Evolutionary conservation across 1,140 invertebrate species (phyloP).

Genomic region (Drosophila quadrilineata): DNA sequence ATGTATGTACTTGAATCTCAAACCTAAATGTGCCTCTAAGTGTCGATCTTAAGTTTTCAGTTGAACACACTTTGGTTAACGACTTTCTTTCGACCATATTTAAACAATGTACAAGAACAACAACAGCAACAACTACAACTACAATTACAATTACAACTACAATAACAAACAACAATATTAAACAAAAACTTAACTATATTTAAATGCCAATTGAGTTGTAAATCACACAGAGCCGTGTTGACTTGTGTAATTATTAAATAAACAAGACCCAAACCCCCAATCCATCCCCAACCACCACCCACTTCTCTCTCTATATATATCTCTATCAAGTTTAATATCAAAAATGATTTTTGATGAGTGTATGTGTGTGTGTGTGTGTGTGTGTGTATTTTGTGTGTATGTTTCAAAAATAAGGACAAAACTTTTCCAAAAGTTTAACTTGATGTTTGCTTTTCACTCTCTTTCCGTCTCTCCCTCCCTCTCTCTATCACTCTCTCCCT

Average conservation of each 20-base stretch:
- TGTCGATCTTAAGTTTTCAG: conserved; percentile 30
- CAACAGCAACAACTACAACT: conserved; percentile 19
- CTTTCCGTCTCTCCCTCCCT: not conserved
- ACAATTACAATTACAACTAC: not conserved
- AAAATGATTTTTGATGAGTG: too few relatives aligned
- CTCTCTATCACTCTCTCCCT: conserved; percentile 5
- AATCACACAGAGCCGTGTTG: conserved; percentile 49
- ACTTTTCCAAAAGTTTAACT: conserved; percentile 17
- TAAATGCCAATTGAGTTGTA: conserved; percentile 28
- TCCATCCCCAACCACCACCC: too few relatives aligned
- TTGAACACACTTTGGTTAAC: conserved; percentile 14
- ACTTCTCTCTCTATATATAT: too few relatives aligned
- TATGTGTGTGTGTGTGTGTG: too few relatives aligned
- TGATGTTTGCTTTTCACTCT: conserved; percentile 24
- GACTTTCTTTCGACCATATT: conserved; percentile 15
- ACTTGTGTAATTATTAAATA: conserved; percentile 62
- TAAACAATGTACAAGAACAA: too few relatives aligned
- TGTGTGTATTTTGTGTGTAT: conserved; percentile 65
- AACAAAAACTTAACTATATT: conserved; percentile 26
- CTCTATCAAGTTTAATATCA: too few relatives aligned
- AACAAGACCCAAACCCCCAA: too few relatives aligned
- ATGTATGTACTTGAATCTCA: conserved; percentile 54
- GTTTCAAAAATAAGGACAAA: conserved; percentile 7
- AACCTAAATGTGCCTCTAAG: conserved; percentile 66
- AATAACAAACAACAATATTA: conserved; percentile 29